Evolutionary conservation across 1,140 invertebrate species (phyloP), one percentile per base, ranked within the genome.

Genomic region (Acromyrmex echinatior): DNA sequence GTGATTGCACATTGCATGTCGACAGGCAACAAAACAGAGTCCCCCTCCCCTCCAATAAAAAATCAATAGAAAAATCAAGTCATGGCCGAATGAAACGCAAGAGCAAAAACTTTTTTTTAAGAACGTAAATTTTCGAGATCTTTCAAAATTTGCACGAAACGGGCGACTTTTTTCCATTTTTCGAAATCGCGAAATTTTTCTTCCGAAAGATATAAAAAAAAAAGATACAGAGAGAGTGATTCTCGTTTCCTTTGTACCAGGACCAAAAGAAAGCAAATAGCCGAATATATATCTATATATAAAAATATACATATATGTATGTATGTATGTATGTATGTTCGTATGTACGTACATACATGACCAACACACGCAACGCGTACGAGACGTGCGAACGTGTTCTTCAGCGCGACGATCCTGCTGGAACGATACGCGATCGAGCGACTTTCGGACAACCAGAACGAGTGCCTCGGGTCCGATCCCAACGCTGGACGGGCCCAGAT

Each of bases 1-100:
- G 94, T 95, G 93, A 94, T 95, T 94, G 94, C 94, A 95, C 92
- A 95, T 95, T 95, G 94, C 94, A 93, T 94, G 93, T 95, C 92
- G 93, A 93, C 93, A 93, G 78, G 81, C 82, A 88, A 84, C 73
- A 87, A 86, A 88, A 92, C 93, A 94, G 91, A 91, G 92, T 93
- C 92, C 92, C 93, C 92, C 92, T 93, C 90, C 92, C 91, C 91
- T 93, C 88, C 89, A 87, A 68, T 80, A 74, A 85, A 31, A 85
- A 89, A 45, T 86, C 21, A 71, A 86, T 82, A 87, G 31, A 80
- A 86, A 86, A 81, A 63, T 49, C 21, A 70, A 60, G 60, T 88
- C 77, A 74, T 16, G 88, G 89, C 86, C 86, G 53, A 81, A 78
- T 70, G 18, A 70, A 45, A 62, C 14, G 31, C 25, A 74, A 63